Evolutionary conservation across 2,113 vertebrate species (phyloP), one percentile per base, ranked within the genome.

Genomic region (Oreochromis spilurus): DNA sequence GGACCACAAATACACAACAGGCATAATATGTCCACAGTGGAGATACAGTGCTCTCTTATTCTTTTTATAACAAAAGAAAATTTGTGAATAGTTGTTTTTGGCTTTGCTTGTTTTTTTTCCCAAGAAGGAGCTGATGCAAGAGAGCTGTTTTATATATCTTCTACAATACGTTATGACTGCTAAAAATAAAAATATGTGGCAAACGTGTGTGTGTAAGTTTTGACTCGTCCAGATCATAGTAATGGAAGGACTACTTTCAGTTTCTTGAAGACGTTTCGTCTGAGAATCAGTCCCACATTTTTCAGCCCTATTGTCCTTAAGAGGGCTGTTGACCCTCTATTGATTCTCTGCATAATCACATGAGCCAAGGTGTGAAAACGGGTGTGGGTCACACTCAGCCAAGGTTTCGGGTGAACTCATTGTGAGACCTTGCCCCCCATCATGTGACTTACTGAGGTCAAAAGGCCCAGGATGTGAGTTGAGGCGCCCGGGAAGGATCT

Each of bases 101-200:
- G 81, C 78, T 80, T 85, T 81, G 70, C 60, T 52, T 67, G 82
- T 16, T 86, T 12, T 86, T 83, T 88, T 84, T 85, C 67, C 57
- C 53, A 79, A 83, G 85, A 81, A 65, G 84, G 78, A 89, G 80
- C 89, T 84, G 83, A 87, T 87, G 88, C 89, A 94, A 94, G 83
- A 93, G 79, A 93, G 89, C 93, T 81, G 94, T 96, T 95, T 95
- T 95, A 90, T 95, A 95, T 95, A 94, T 94, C 90, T 95, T 94
- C 90, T 93, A 92, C 92, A 91, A 88, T 91, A 82, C 91, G 87
- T 95, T 93, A 91, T 95, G 93, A 90, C 95, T 93, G 86, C 91
- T 94, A 87, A 91, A 92, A 96, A 95, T 93, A 95, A 94, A 96
- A 94, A 94, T 57, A 87, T 45, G 78, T 84, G 81, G 89, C 88